These are phyloP conservation scores for Parnassius orleans DNA, from an alignment of 2,888 invertebrate species.

Conservation along the genomic window DNA sequence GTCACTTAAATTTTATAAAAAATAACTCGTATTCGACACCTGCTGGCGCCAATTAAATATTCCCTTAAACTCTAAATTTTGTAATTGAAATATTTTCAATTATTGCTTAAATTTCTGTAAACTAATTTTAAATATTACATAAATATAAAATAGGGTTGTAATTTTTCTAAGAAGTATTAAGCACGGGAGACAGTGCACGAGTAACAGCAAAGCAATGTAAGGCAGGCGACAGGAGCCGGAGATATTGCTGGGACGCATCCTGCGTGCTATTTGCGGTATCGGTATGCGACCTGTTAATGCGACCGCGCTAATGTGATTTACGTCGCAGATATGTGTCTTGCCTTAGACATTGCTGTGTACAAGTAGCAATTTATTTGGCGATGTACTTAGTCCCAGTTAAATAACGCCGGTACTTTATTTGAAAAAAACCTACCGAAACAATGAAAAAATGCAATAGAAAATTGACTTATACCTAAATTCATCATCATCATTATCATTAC, in stretches of 20 bases:
- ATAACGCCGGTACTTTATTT: too few relatives aligned
- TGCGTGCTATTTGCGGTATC: slow-evolving; percentile 26
- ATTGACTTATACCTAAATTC: too few relatives aligned
- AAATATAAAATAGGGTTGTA: neutral
- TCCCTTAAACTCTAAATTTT: too few relatives aligned
- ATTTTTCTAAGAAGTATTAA: slow-evolving; percentile 6
- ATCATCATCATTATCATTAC: too few relatives aligned
- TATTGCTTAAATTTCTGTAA: neutral
- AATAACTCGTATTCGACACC: too few relatives aligned
- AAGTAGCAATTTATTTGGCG: slow-evolving; percentile 1
- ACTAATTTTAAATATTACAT: neutral
- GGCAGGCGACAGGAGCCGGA: slow-evolving; percentile 13
- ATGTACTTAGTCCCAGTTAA: slow-evolving; percentile 2
- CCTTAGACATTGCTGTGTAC: slow-evolving; percentile 14
- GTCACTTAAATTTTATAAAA: too few relatives aligned
- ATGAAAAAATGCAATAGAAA: too few relatives aligned
- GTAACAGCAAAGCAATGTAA: slow-evolving; percentile 11
- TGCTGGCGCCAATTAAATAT: too few relatives aligned
- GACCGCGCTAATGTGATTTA: slow-evolving; percentile 26
- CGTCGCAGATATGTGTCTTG: slow-evolving; percentile 25
- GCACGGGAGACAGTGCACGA: neutral
- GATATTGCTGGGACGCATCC: slow-evolving; percentile 21
- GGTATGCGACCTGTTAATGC: slow-evolving; percentile 26
- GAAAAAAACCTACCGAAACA: too few relatives aligned
- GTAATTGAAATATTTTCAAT: too few relatives aligned